Base-by-base conservation (phyloP, 2,888 invertebrate genomes). In the Escarpia spicata region DNA sequence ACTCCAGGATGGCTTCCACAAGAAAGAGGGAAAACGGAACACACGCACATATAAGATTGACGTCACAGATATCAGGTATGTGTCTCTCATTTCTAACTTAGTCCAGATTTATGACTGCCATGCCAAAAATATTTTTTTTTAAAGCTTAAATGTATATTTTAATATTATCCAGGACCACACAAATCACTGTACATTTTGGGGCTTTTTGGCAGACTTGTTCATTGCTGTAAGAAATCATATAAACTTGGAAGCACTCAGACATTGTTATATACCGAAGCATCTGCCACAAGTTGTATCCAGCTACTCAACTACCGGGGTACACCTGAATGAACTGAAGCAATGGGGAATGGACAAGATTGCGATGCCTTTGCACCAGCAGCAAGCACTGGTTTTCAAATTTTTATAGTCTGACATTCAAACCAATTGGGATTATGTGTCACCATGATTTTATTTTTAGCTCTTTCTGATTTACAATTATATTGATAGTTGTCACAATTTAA, bases 1-100 rank as follows among this genome's bases (percentile, higher is more conserved):
- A 1, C 96, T 98, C 92, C 97, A 97, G 95, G 97, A 97, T 92
- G 98, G 98, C 6, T 98, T 98, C 97, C 97, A 97, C 8, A 94
- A 93, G 37, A 92, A 92, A 37, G 75, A 92, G 43, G 75, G 75
- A n/a, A 75, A 75, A 75, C 75, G 75, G 19, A 6, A 75, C 75
- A 19, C 19, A 26, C 6, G 19, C 19, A 75, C 15, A 26, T 91
- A 91, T n/a, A 12, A 91, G 0, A 91, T 91, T 91, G 45, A 45
- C 4, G 52, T 91, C 91, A 91, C 91, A 4, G 91, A 91, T 91
- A 91, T 91, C 44, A 91, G 43, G 91, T 91, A 37, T 12, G 26
- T 52, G 26, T 75, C 75, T 75, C 75, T 75, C 26, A 6, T 6
- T 0, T 52, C 10, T 52, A 52, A 75, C 75, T 75, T 75, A n/a